Conservation (phyloP, 2,797 vertebrate species). For the Dendrocincla fuliginosa region DNA sequence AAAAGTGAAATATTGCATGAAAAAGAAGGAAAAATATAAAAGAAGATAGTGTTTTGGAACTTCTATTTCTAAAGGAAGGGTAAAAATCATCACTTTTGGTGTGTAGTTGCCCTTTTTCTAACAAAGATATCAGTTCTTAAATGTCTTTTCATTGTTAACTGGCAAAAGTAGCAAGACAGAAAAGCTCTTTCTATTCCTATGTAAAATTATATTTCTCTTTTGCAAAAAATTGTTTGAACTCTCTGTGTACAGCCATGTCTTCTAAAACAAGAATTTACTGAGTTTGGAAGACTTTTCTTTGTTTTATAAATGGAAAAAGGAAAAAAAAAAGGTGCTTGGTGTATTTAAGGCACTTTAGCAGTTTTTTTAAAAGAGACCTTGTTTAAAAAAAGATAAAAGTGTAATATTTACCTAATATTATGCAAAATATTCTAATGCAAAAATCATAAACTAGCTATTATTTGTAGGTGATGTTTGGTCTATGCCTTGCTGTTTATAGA, state of each 20-base stretch:
- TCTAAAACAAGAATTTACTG: neutral
- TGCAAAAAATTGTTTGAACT: neutral
- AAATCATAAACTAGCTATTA: neutral
- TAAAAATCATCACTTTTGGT: neutral
- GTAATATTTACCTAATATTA: neutral
- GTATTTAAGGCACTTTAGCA: neutral
- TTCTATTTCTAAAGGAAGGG: neutral
- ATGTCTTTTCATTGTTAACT: neutral
- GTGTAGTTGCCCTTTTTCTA: neutral
- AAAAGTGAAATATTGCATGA: neutral
- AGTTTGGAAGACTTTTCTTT: neutral
- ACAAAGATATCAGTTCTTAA: neutral
- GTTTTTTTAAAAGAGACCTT: neutral
- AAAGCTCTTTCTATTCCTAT: neutral
- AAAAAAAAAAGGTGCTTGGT: neutral
- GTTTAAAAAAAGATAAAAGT: neutral
- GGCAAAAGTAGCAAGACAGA: neutral
- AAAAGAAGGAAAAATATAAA: neutral
- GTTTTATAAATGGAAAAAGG: neutral
- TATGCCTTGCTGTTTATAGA: conserved; percentile 73
- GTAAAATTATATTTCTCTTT: neutral
- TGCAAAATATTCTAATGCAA: neutral
- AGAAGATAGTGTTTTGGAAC: neutral
- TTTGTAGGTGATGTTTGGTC: neutral
- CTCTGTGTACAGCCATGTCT: neutral